Evolutionary conservation across 2,797 vertebrate species (phyloP), one percentile per base, ranked within the genome.

Genomic region (Sparus aurata): DNA sequence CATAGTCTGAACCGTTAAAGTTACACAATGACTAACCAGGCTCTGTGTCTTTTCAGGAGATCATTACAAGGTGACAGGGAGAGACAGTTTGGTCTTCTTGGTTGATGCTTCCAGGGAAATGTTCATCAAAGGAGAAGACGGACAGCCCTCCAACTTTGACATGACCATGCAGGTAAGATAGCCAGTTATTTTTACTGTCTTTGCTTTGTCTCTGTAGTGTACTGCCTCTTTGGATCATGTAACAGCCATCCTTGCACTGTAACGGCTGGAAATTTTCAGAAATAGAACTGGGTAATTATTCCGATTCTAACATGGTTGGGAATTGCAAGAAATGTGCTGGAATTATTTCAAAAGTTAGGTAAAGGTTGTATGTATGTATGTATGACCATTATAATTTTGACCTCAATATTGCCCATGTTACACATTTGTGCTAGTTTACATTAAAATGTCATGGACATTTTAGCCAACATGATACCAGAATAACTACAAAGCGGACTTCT

Each of bases 11-110:
- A 2, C 1, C 2, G 2, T 45, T 50, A 12, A 41, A 71, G 18
- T 18, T 30, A 18, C 49, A 41, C 17, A 54, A 34, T 58, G 73
- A 75, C 43, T 50, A 65, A 77, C 16, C n/a, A 25, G 15, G 0
- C 10, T 59, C 0, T 78, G 9, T 80, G 18, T 83, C 12, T 85
- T 73, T 60, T 0, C 18, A 97, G 97, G 81, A 67, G 92, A 96
- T 15, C 94, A 96, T 12, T 94, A 95, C 86, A 96, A 90, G 79
- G 82, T 87, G 88, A 93, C 93, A 4, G 98, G 98, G 12, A 95
- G 98, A 85, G 97, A 99, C 92, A 97, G 98, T 84, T 91, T 99
- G 84, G 96, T 99, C 68, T 99, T 99, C 82, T 85, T 99, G 80
- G 96, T 99, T 27, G 98, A 99, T 86, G 96, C 96, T 3, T 98